phyloP scores from a whole-genome alignment of 2,113 vertebrate genomes.

The Plecotus auritus region DNA sequence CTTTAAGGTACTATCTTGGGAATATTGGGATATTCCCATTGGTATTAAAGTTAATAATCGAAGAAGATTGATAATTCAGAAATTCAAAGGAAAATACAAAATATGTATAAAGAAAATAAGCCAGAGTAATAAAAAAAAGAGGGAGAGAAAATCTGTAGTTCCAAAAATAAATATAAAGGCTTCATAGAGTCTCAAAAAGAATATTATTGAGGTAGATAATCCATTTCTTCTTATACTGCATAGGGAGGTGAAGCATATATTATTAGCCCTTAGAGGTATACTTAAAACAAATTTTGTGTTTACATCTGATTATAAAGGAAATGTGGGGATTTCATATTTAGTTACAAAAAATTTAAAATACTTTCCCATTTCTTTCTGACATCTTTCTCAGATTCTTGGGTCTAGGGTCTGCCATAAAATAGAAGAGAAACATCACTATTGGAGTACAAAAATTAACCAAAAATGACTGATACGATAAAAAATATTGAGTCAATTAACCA shows the following conservation, averaged over 20 bases:
- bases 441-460: background rate
- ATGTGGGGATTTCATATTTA: background rate
- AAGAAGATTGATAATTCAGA: background rate
- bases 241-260: background rate
- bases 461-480: background rate
- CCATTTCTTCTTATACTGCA: background rate
- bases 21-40: background rate
- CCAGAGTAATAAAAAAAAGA: background rate
- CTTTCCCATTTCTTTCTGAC: background rate
- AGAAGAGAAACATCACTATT: background rate
- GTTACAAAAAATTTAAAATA: background rate
- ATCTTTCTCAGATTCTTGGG: background rate
- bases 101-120: background rate
- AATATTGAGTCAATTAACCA: background rate
- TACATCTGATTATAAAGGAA: background rate
- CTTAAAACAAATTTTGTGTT: background rate
- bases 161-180: background rate
- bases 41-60: slow-evolving; percentile 13
- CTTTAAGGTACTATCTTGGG: background rate
- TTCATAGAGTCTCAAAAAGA: background rate
- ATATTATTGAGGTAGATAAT: background rate
- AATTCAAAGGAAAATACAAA: background rate
- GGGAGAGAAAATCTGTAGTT: background rate
- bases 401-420: background rate
- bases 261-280: background rate